Evolutionary conservation across 1,140 invertebrate species (phyloP).

Genomic region (Aricia agestis): DNA sequence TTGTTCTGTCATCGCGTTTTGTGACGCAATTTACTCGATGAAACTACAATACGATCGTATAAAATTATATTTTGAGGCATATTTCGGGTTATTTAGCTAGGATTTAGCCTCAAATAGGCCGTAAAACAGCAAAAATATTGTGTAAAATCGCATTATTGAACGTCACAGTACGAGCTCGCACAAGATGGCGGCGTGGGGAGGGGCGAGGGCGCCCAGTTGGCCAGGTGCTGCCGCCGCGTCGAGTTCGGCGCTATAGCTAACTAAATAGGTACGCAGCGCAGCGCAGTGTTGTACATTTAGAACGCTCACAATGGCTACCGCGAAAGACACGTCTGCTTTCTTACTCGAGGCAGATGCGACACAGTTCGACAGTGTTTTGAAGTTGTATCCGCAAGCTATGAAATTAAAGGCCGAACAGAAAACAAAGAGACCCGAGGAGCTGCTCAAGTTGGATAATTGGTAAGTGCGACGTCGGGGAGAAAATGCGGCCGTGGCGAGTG

Average conservation of each 20-base stretch:
- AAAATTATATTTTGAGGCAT: neutral
- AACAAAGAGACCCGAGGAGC: constrained; percentile 93
- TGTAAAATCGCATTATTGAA: constrained; percentile 68
- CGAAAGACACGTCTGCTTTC: constrained; percentile 92
- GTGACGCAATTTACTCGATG: neutral
- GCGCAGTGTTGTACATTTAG: constrained; percentile 75
- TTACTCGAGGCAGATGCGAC: constrained; percentile 89
- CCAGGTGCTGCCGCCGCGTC: constrained; percentile 76
- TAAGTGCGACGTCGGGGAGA: constrained; percentile 80
- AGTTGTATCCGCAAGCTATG: constrained; percentile 91
- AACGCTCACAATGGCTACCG: constrained; percentile 87
- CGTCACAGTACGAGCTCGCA: constrained; percentile 65
- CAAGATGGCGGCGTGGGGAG: constrained; percentile 71
- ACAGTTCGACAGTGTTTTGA: constrained; percentile 92
- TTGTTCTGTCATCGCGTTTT: constrained; percentile 38
- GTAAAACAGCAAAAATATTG: constrained; percentile 40
- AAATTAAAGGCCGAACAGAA: constrained; percentile 90
- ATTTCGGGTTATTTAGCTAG: neutral
- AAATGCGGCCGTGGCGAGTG: constrained; percentile 76
- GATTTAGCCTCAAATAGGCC: constrained; percentile 22
- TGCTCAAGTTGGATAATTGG: constrained; percentile 95
- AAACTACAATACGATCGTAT: neutral
- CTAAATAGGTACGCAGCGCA: constrained; percentile 70
- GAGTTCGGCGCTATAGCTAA: constrained; percentile 76
- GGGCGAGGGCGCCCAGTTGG: constrained; percentile 73